A percentile compares a stretch with the other conserved stretches of the same genome.
Evolutionary conservation across 2,888 invertebrate genomes (phyloP).

Genomic region (Cephus spinipes): DNA sequence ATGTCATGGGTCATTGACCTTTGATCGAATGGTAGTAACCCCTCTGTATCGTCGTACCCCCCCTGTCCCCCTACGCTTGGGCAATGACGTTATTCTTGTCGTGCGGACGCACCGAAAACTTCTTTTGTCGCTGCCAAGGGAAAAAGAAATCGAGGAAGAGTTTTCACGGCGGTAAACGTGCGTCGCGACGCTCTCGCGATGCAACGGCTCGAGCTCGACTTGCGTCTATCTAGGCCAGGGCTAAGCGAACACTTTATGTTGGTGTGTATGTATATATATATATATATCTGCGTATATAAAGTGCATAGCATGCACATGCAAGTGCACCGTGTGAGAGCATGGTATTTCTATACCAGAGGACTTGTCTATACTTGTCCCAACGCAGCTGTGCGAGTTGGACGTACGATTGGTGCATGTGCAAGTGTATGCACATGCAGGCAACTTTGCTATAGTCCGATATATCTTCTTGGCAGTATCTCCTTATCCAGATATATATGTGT

Average conservation of each 20-base stretch:
- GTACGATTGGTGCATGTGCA: slow-evolving; percentile 16
- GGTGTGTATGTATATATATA: slow-evolving; percentile 4
- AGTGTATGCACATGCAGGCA: not conserved
- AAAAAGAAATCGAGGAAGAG: not conserved
- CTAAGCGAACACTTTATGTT: slow-evolving; percentile 38
- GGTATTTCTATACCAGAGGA: not conserved
- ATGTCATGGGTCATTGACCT: not conserved
- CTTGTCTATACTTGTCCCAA: not conserved
- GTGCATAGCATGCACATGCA: slow-evolving; percentile 17
- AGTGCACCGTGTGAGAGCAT: slow-evolving; percentile 13
- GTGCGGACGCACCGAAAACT: not conserved
- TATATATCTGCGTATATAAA: not conserved
- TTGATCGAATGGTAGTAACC: not conserved
- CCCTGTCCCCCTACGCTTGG: not conserved
- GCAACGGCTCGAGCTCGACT: slow-evolving; percentile 6
- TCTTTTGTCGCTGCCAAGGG: not conserved
- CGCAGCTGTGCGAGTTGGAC: not conserved
- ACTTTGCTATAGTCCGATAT: slow-evolving; percentile 17
- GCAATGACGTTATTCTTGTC: not conserved
- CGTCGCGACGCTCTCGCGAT: not conserved
- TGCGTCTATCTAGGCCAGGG: slow-evolving; percentile 64
- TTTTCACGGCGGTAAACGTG: not conserved
- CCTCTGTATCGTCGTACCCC: not conserved
- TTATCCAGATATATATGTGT: slow-evolving; percentile 42
- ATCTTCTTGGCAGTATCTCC: slow-evolving; percentile 51